Conservation (phyloP, 2,113 vertebrate genomes). For the Macrotus californicus region DNA sequence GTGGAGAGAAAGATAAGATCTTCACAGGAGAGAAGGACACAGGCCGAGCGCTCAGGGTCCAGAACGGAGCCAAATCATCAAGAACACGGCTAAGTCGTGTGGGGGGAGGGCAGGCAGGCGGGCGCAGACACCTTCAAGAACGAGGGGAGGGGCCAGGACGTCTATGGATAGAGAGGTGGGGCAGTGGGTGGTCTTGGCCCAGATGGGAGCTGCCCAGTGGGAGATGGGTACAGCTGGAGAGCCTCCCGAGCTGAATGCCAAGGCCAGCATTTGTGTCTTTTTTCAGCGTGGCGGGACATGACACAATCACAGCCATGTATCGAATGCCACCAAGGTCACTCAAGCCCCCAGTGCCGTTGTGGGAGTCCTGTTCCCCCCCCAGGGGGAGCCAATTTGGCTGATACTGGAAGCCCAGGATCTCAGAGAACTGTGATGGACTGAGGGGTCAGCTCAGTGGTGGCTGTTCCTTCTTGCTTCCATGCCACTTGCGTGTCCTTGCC, state of each 20-base stretch:
- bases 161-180: not conserved
- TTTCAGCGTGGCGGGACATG: not conserved
- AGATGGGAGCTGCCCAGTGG: not conserved
- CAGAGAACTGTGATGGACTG: fast-evolving
- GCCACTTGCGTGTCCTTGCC: fast-evolving
- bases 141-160: not conserved
- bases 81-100: not conserved
- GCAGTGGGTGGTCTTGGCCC: not conserved
- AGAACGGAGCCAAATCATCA: not conserved
- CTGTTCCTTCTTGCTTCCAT: too few relatives aligned
- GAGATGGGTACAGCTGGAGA: not conserved
- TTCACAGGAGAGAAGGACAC: not conserved
- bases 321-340: fast-evolving
- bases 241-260: fast-evolving
- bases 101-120: not conserved
- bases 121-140: fast-evolving
- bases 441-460: not conserved
- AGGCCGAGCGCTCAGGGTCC: not conserved
- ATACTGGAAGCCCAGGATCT: not conserved
- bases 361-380: not conserved
- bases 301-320: not conserved
- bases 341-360: fast-evolving
- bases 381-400: too few relatives aligned
- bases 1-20: fast-evolving
- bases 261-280: not conserved